Evolutionary conservation across 2,797 vertebrate genomes (phyloP).

Genomic region (Rhinatrema bivittatum): DNA sequence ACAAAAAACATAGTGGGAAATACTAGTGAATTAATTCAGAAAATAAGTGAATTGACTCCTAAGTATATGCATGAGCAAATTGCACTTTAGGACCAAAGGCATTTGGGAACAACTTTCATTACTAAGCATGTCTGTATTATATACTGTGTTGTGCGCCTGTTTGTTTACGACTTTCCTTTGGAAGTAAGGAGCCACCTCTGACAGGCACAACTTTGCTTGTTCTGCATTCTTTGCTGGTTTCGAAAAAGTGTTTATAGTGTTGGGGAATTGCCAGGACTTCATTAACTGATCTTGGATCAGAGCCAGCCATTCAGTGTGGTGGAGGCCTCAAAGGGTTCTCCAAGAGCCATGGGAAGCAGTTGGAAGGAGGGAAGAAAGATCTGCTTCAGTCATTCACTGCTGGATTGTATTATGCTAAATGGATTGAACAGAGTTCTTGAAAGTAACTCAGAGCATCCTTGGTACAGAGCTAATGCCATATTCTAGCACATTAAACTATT

Average conservation of each 20-base stretch:
- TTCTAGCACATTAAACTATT: too few relatives aligned
- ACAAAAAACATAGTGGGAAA: too few relatives aligned
- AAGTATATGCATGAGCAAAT: too few relatives aligned
- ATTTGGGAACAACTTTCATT: too few relatives aligned
- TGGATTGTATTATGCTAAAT: conserved; percentile 13
- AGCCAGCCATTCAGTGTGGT: conserved; percentile 29
- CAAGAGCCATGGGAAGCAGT: neutral
- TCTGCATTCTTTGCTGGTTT: neutral
- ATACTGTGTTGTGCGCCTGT: neutral
- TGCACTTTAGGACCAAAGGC: too few relatives aligned
- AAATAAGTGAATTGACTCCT: too few relatives aligned
- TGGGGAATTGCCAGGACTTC: conserved; percentile 29
- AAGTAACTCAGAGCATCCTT: conserved; percentile 13
- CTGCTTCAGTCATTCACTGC: conserved; percentile 13
- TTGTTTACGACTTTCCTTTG: conserved; percentile 1
- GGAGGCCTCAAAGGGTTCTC: conserved; percentile 9
- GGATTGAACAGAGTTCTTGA: conserved; percentile 20
- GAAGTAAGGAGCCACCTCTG: conserved; percentile 7
- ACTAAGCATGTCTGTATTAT: too few relatives aligned
- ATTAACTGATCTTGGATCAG: conserved; percentile 22
- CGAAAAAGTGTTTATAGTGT: conserved; percentile 8
- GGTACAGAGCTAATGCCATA: too few relatives aligned
- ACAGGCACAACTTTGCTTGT: conserved; percentile 4
- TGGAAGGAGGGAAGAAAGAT: neutral
- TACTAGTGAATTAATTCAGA: too few relatives aligned